Base-by-base conservation (phyloP, 2,113 vertebrate genomes). In the Stigmatopora nigra region DNA sequence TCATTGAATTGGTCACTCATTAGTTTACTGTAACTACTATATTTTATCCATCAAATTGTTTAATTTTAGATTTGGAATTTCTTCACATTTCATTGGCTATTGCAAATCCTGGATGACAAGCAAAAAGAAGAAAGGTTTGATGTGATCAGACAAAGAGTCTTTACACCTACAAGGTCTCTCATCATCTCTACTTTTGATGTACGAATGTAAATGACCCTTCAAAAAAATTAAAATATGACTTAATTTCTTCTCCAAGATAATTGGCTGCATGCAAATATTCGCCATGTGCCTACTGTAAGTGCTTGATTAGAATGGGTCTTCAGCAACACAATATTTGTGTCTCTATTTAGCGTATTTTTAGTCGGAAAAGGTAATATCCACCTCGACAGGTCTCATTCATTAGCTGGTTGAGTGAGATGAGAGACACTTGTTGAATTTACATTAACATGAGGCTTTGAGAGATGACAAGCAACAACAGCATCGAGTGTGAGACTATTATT, bases 311-410 rank as follows among this genome's bases (percentile, higher is more conserved):
- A 78, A 78, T 78, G 63, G 22, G 57, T 67, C 56, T 76, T 83
- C 67, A n/a, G 69, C 78, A 65, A 78, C 71, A 73, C 73, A 82
- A 81, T 82, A 79, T 79, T 77, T 79, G 79, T 83, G 75, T 46
- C 56, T 79, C 53, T 61, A 47, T 69, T 79, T 78, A 79, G 72
- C 78, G 68, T 56, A 6, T 6, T 36, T 20, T 51, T 31, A 47
- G 73, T 73, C 69, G 63, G 68, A 77, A 67, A 77, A 68, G 71
- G 67, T 61, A 7, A 14, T 14, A 19, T 68, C 76, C 76, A 75
- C 80, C 73, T 67, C 68, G 35, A 80, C 79, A 69, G 77, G 72
- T 83, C 70, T 84, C 80, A 75, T 83, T 84, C 80, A 75, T 83
- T 84, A 82, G 71, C 80, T 67, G 80, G 80, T 84, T 61, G 69